Evolutionary conservation across 2,797 vertebrate species (phyloP).

Genomic region (Hipposideros larvatus): DNA sequence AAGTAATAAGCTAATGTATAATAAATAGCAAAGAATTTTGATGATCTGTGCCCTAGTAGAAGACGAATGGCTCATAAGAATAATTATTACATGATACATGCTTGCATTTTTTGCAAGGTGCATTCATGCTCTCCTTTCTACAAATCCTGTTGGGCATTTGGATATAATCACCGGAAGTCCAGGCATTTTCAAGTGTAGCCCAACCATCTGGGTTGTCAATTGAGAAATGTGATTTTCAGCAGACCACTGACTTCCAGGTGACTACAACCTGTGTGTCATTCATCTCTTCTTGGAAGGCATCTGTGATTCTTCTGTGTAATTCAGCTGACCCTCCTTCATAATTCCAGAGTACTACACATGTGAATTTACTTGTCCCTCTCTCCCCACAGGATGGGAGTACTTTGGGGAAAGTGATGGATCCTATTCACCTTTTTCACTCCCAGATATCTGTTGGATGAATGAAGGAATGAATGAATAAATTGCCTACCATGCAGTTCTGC

Average conservation of each 20-base stretch:
- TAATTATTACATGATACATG: neutral
- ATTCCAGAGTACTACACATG: accelerated
- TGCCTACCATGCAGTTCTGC: neutral
- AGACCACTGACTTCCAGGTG: neutral
- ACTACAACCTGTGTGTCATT: neutral
- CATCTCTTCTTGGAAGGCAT: neutral
- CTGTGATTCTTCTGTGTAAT: neutral
- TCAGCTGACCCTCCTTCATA: neutral
- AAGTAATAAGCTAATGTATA: slow-evolving; percentile 54
- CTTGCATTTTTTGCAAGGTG: slow-evolving; percentile 24
- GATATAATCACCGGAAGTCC: slow-evolving; percentile 8
- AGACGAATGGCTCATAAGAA: slow-evolving; percentile 57
- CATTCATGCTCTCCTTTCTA: neutral
- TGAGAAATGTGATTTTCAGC: neutral
- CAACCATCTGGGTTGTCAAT: neutral
- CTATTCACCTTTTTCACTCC: neutral
- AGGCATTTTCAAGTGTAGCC: neutral
- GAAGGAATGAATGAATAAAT: neutral
- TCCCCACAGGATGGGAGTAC: neutral
- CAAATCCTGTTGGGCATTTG: slow-evolving; percentile 34
- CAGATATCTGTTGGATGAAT: neutral
- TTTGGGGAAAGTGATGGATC: neutral
- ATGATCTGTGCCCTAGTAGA: neutral
- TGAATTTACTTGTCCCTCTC: neutral
- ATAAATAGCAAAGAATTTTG: slow-evolving; percentile 52